These are phyloP conservation scores for Neodiprion lecontei DNA, from an alignment of 1,140 invertebrate genomes.

Conservation along the genomic window DNA sequence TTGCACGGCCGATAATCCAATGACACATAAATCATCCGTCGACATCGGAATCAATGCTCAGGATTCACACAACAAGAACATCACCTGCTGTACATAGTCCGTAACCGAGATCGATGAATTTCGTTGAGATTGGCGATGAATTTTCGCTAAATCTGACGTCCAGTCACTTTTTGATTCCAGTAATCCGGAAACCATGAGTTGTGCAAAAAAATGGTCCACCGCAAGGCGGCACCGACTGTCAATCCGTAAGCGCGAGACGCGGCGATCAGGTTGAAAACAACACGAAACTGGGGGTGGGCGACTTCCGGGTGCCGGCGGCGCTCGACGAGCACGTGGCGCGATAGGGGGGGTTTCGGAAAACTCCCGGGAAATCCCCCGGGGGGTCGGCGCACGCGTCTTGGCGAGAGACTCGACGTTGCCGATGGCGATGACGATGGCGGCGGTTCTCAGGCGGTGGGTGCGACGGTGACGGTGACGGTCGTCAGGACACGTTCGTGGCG, in stretches of 20 bases:
- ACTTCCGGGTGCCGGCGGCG: constrained; percentile 35
- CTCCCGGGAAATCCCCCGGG: constrained; percentile 33
- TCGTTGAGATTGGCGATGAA: no score
- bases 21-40: no score
- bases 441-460: not conserved
- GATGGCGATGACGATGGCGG: not conserved
- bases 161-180: not conserved
- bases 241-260: no score
- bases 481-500: constrained; percentile 48
- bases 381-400: constrained; percentile 36
- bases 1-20: no score
- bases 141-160: no score
- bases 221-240: no score
- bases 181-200: not conserved
- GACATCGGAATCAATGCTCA: no score
- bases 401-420: not conserved
- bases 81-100: no score
- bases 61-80: no score
- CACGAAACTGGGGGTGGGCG: no score
- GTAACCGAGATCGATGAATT: no score
- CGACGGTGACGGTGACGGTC: constrained; percentile 25
- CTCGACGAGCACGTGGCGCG: constrained; percentile 35
- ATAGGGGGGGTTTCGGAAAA: constrained; percentile 37
- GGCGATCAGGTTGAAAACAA: no score
- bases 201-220: not conserved